These are phyloP conservation scores for Bucorvus abyssinicus DNA, from an alignment of 2,797 vertebrate species.

Conservation along the genomic window DNA sequence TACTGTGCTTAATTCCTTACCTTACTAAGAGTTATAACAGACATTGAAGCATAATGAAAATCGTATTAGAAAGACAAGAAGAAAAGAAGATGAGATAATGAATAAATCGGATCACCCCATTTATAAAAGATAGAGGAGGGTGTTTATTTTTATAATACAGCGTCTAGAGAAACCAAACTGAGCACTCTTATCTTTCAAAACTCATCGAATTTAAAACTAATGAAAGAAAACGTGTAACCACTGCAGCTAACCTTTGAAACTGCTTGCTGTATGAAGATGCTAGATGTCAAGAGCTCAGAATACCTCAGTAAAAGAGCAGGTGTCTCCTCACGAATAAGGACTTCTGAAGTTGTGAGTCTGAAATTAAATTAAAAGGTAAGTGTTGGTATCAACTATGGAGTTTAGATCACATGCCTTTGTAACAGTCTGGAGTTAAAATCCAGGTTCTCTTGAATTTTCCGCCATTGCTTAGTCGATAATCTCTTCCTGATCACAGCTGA, in stretches of 20 bases:
- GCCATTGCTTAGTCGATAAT: neutral
- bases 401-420: neutral
- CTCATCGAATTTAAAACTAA: neutral
- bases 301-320: neutral
- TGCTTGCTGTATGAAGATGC: neutral
- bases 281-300: neutral
- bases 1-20: neutral
- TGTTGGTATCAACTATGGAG: neutral
- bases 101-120: neutral
- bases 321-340: neutral
- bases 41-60: neutral
- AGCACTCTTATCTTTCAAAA: neutral
- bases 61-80: neutral
- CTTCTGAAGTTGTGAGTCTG: neutral
- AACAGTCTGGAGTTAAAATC: neutral
- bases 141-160: neutral
- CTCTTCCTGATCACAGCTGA: neutral
- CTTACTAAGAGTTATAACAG: neutral
- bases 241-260: neutral
- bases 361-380: neutral
- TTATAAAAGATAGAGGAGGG: neutral
- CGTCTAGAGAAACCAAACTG: neutral
- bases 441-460: neutral
- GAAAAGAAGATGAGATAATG: neutral
- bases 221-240: neutral